A percentile compares a stretch with the other conserved stretches of the same genome.
Conservation (phyloP, 2,797 vertebrate genomes). For the Paguma larvata region DNA sequence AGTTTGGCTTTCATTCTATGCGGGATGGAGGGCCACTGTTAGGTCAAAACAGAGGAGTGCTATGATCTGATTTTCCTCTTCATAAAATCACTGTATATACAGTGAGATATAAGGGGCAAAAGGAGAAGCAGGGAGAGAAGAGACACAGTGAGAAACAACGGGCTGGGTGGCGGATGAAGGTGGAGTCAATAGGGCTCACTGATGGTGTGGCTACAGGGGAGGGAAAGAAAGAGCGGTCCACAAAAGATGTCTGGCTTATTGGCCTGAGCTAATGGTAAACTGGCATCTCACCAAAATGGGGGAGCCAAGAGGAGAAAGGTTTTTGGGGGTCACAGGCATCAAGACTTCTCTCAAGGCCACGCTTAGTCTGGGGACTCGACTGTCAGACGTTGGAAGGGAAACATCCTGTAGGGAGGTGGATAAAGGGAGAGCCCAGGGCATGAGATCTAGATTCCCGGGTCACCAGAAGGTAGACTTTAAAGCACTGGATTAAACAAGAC, state of each 20-base stretch:
- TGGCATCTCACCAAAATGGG: not conserved
- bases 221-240: not conserved
- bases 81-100: not conserved
- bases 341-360: not conserved
- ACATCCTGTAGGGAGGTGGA: not conserved
- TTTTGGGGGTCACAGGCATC: not conserved
- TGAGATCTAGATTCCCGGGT: not conserved
- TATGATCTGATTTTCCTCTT: not conserved
- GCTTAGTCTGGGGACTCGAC: not conserved
- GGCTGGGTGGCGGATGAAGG: fast-evolving
- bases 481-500: not conserved
- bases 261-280: not conserved
- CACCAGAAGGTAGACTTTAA: not conserved
- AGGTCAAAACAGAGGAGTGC: not conserved
- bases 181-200: not conserved
- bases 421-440: not conserved
- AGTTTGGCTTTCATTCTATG: not conserved
- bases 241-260: not conserved
- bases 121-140: not conserved
- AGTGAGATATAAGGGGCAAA: not conserved
- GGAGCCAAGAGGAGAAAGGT: not conserved
- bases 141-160: not conserved
- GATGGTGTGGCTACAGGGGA: fast-evolving
- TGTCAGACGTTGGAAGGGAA: not conserved
- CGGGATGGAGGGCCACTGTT: not conserved